These are phyloP conservation scores for Agrochola litura DNA, from an alignment of 2,888 invertebrate species.

Conservation along the genomic window DNA sequence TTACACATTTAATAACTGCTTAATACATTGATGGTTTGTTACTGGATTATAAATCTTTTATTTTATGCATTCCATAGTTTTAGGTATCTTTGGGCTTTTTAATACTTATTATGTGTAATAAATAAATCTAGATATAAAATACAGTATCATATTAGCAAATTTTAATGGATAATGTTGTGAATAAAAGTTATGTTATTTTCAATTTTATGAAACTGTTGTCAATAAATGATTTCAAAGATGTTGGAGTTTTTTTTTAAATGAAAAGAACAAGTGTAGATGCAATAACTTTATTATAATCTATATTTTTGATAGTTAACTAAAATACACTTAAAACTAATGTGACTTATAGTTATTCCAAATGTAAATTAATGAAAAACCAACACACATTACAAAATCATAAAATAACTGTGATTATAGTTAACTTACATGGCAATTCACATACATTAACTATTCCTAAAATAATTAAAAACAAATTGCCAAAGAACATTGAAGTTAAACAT, in stretches of 20 bases:
- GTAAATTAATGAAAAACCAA: conserved; percentile 50
- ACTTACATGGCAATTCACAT: conserved; percentile 51
- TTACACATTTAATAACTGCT: conserved; percentile 30
- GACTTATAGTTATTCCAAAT: conserved; percentile 53
- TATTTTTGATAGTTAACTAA: conserved; percentile 54
- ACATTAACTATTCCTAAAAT: conserved; percentile 34
- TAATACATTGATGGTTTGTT: conserved; percentile 37
- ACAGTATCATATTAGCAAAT: conserved; percentile 59
- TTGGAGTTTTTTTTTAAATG: conserved; percentile 40
- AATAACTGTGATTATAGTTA: conserved; percentile 52
- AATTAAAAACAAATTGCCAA: conserved; percentile 49
- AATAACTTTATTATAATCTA: conserved; percentile 65
- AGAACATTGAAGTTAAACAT: conserved; percentile 41
- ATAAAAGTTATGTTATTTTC: conserved; percentile 68
- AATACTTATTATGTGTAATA: conserved; percentile 57
- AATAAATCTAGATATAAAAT: conserved; percentile 51
- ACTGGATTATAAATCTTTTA: conserved; percentile 43
- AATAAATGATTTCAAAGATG: conserved; percentile 74
- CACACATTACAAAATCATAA: conserved; percentile 56
- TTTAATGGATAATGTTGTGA: conserved; percentile 60
- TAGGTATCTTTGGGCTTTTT: conserved; percentile 60
- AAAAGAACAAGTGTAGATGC: conserved; percentile 44
- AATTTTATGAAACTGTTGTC: conserved; percentile 83
- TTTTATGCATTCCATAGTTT: conserved; percentile 64
- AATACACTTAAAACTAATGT: conserved; percentile 61